These are phyloP conservation scores for Sesamia inferens DNA, from an alignment of 2,888 invertebrate genomes.

Conservation along the genomic window DNA sequence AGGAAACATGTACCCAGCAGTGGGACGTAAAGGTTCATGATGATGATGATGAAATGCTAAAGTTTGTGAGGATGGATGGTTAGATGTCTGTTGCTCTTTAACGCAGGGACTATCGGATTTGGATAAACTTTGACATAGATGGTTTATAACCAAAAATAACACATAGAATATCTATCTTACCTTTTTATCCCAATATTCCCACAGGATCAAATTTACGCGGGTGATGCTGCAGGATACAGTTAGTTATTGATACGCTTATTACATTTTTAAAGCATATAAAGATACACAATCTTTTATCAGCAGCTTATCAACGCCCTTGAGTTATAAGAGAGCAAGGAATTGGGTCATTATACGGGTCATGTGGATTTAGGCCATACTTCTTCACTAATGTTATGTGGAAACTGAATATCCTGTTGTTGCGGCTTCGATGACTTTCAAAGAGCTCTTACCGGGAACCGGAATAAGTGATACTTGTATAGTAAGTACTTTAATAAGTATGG, in stretches of 20 bases:
- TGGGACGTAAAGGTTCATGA: too few species aligned
- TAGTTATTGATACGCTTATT: constrained; percentile 9
- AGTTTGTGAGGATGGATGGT: too few species aligned
- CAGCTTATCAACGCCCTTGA: constrained; percentile 37
- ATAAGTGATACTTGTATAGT: constrained; percentile 36
- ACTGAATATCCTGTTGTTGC: constrained; percentile 55
- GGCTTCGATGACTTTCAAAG: constrained; percentile 35
- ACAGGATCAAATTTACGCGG: too few species aligned
- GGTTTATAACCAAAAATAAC: too few species aligned
- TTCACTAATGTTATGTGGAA: constrained; percentile 53
- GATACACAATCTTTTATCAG: constrained; percentile 26
- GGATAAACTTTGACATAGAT: too few species aligned
- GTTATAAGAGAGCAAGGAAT: constrained; percentile 46
- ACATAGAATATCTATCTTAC: too few species aligned
- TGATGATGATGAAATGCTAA: too few species aligned
- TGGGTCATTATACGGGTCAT: constrained; percentile 51
- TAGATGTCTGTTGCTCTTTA: too few species aligned
- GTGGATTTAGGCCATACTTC: constrained; percentile 55
- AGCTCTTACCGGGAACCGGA: constrained; percentile 43
- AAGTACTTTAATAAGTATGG: constrained; percentile 1
- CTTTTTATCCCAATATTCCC: too few species aligned
- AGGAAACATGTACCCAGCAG: too few species aligned
- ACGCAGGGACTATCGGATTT: too few species aligned
- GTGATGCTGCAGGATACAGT: too few species aligned
- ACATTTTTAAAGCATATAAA: constrained; percentile 12